A percentile compares a stretch with the other conserved stretches of the same genome.
phyloP scores from a whole-genome alignment of 2,888 invertebrate genomes.

The Chrysotoxum bicinctum region DNA sequence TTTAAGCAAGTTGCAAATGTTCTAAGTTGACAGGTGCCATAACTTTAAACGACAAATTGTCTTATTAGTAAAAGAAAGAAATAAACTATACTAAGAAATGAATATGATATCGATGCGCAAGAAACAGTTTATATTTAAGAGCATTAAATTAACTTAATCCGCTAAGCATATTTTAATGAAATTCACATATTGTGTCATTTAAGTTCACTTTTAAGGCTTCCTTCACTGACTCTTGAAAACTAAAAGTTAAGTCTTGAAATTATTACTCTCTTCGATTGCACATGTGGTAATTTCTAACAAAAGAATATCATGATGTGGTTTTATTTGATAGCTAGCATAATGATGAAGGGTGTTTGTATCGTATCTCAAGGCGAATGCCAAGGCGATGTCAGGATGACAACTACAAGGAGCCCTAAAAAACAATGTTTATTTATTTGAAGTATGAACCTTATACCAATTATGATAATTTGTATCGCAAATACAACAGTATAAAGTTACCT shows the following conservation, averaged over 20 bases:
- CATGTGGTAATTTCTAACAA: background rate
- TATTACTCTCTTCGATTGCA: background rate
- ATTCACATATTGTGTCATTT: constrained; percentile 10
- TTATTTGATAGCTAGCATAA: background rate
- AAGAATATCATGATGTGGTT: background rate
- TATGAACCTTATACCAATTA: background rate
- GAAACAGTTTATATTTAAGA: background rate
- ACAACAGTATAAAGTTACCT: background rate
- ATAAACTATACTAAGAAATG: background rate
- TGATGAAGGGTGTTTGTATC: background rate
- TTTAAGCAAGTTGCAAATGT: background rate
- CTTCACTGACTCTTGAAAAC: background rate
- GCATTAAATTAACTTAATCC: constrained; percentile 26
- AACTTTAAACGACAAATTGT: background rate
- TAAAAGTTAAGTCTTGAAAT: constrained; percentile 14
- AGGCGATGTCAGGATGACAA: background rate
- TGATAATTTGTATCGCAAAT: background rate
- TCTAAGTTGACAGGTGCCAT: background rate
- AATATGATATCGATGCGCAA: background rate
- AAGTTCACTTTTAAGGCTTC: constrained; percentile 23
- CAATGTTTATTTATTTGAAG: background rate
- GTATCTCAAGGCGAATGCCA: background rate
- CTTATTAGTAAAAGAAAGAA: background rate
- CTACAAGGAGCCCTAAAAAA: background rate
- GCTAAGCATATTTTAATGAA: background rate